phyloP scores from a whole-genome alignment of 2,888 invertebrate genomes.

The Hylaea fasciaria region DNA sequence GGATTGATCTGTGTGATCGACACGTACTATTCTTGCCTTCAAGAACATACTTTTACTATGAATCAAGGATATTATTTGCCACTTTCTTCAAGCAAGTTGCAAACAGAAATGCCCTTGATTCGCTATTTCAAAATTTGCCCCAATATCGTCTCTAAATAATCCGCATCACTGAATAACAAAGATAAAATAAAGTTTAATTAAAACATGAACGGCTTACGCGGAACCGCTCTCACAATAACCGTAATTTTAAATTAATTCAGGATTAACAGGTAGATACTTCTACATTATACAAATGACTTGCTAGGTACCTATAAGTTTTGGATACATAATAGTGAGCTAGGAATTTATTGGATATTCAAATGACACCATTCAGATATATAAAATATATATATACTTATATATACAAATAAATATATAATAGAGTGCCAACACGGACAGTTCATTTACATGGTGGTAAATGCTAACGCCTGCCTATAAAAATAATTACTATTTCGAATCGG shows the following conservation, averaged over 20 bases:
- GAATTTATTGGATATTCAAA: no score
- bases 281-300: slow-evolving; percentile 36
- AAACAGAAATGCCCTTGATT: slow-evolving; percentile 3
- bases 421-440: no score
- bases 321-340: no score
- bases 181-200: slow-evolving; percentile 48
- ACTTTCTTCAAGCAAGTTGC: neutral
- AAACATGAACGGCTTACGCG: slow-evolving; percentile 42
- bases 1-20: no score
- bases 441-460: no score
- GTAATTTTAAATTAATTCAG: slow-evolving; percentile 44
- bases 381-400: no score
- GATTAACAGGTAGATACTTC: slow-evolving; percentile 36
- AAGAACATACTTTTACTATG: neutral
- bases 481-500: no score
- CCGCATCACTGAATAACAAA: slow-evolving; percentile 33
- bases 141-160: slow-evolving; percentile 23
- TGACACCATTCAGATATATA: no score
- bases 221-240: slow-evolving; percentile 43
- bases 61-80: no score
- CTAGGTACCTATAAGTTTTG: no score
- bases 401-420: no score
- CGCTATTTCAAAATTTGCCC: slow-evolving; percentile 19
- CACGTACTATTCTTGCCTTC: neutral
- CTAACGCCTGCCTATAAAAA: no score